phyloP scores from a whole-genome alignment of 2,113 vertebrate genomes.

The Nicator chloris region DNA sequence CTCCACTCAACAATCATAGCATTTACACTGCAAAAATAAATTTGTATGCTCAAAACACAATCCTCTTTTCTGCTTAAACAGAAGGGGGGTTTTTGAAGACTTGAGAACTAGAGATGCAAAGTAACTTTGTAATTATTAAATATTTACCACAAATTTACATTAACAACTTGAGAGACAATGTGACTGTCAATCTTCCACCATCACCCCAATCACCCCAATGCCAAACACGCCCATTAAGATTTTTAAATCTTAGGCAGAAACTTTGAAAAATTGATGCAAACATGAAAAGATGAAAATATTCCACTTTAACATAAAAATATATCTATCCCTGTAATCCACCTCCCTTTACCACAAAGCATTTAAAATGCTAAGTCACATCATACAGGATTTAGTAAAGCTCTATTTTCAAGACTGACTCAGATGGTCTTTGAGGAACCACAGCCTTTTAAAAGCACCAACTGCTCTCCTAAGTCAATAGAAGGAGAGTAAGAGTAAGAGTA shows the following conservation, averaged over 20 bases:
- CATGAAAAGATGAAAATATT: background rate
- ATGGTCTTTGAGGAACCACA: accelerated
- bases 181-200: background rate
- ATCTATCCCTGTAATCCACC: background rate
- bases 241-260: background rate
- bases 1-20: background rate
- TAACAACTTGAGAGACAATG: background rate
- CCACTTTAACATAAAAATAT: background rate
- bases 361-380: background rate
- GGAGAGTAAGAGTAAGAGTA: background rate
- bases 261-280: background rate
- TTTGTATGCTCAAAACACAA: background rate
- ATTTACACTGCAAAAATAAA: background rate
- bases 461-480: background rate
- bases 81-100: background rate
- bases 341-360: background rate
- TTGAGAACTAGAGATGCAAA: background rate
- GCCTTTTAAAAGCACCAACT: background rate
- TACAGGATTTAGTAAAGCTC: background rate
- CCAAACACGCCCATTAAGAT: accelerated
- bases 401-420: background rate
- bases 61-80: background rate
- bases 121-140: background rate
- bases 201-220: background rate
- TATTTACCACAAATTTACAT: background rate